phyloP scores from a whole-genome alignment of 2,888 invertebrate species.

The Pseudococcus viburni region DNA sequence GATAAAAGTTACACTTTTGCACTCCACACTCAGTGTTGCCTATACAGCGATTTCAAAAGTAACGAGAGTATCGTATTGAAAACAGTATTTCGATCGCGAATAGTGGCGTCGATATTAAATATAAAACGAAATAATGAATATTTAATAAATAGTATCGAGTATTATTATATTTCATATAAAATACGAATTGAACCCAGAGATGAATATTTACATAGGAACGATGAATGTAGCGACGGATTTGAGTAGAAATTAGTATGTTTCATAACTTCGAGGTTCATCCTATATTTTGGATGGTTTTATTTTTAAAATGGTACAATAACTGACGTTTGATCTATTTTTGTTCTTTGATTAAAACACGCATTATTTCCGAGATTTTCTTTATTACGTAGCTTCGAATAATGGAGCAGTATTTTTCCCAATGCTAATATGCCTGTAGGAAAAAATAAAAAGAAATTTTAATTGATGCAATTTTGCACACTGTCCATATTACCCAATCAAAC shows the following conservation, averaged over 20 bases:
- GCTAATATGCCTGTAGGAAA: not conserved
- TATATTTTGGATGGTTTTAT: not conserved
- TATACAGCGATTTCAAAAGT: not conserved
- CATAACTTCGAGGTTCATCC: not conserved
- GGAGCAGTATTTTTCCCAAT: not conserved
- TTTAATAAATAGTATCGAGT: not conserved
- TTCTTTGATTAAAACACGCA: not conserved
- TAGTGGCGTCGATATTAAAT: not conserved
- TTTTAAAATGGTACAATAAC: not conserved
- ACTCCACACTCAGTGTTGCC: conserved; percentile 36
- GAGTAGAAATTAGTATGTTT: not conserved
- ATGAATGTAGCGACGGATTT: not conserved
- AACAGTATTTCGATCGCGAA: not conserved
- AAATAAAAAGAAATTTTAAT: conserved; percentile 45
- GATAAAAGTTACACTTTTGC: conserved; percentile 53
- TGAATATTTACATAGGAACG: not conserved
- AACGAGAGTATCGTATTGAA: not conserved
- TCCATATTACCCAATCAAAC: conserved; percentile 39
- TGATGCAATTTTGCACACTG: conserved; percentile 47
- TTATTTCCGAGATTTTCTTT: not conserved
- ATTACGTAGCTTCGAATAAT: not conserved
- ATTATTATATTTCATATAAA: not conserved
- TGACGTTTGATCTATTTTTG: conserved; percentile 5
- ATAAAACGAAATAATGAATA: not conserved
- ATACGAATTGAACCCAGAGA: not conserved